Evolutionary conservation across 2,888 invertebrate species (phyloP).

Genomic region (Heliconius charithonia): DNA sequence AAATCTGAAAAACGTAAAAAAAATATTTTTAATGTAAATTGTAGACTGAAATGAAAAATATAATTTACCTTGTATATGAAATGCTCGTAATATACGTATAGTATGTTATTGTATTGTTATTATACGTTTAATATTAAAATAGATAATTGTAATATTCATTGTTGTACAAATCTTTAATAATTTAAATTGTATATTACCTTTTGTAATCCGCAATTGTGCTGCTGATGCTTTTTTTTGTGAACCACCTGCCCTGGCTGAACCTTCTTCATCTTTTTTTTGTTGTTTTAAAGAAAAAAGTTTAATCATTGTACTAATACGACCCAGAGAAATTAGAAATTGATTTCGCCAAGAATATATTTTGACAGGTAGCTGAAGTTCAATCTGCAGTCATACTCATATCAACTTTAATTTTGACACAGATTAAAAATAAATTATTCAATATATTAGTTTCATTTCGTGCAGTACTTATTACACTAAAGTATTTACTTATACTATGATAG

Average conservation of each 20-base stretch:
- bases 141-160: slow-evolving; percentile 23
- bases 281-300: slow-evolving; percentile 99
- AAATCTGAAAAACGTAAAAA: slow-evolving; percentile 89
- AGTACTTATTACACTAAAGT: neutral
- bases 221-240: slow-evolving; percentile 97
- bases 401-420: slow-evolving; percentile 6
- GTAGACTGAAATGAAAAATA: neutral
- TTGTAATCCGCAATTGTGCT: slow-evolving; percentile 98
- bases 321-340: slow-evolving; percentile 68
- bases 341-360: slow-evolving; percentile 77
- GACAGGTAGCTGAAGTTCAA: slow-evolving; percentile 61
- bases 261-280: slow-evolving; percentile 98
- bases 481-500: too few relatives aligned
- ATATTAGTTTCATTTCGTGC: neutral
- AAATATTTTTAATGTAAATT: neutral
- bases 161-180: slow-evolving; percentile 28
- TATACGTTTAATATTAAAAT: neutral
- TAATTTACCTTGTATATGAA: neutral
- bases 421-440: neutral
- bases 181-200: slow-evolving; percentile 86
- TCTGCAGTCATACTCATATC: slow-evolving; percentile 22
- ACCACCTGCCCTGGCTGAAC: slow-evolving; percentile 83
- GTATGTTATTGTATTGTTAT: neutral
- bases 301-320: slow-evolving; percentile 90
- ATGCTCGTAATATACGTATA: neutral